Evolutionary conservation across 2,113 vertebrate genomes (phyloP), one percentile per base, ranked within the genome.

Genomic region (Percina caprodes): DNA sequence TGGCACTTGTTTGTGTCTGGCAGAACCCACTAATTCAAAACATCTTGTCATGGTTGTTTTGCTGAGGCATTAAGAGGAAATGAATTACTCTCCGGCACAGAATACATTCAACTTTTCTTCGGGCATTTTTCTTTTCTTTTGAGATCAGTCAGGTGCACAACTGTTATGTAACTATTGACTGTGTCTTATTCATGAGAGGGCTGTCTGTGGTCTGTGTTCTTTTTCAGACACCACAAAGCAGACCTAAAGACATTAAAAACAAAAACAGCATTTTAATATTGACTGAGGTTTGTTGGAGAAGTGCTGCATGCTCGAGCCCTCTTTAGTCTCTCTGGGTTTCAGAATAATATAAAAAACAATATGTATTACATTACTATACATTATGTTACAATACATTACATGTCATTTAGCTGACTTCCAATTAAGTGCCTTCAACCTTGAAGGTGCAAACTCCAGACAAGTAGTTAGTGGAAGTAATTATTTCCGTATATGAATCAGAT

Each of bases 1-100:
- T 86, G 76, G 70, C 66, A 73, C 61, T 65, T 78, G 45, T 78
- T 75, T 83, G 52, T n/a, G 51, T 80, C 51, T 82, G 68, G 39
- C 60, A 73, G 52, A 66, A 39, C 16, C 26, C 59, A 49, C 16
- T 62, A 33, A 45, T 73, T 60, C 26, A 65, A 76, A 86, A 71
- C 83, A 82, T 60, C 60, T 80, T 63, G 61, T 49, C 2, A 16
- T 61, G 67, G 42, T 54, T 72, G 10, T 65, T 78, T 84, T 73
- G 66, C 74, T 45, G 62, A 68, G 56, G 51, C 45, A 68, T 72
- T 84, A 68, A 71, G 85, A 63, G 42, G 51, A 67, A 86, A 66
- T 35, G 0, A 74, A 65, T 58, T n/a, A 49, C 51, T 77, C 13
- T 23, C 39, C 24, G 10, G 7, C 6, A 35, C 42, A 73, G 35